These are phyloP conservation scores for Phyllostomus hastatus DNA, from an alignment of 2,113 vertebrate species.

Conservation along the genomic window DNA sequence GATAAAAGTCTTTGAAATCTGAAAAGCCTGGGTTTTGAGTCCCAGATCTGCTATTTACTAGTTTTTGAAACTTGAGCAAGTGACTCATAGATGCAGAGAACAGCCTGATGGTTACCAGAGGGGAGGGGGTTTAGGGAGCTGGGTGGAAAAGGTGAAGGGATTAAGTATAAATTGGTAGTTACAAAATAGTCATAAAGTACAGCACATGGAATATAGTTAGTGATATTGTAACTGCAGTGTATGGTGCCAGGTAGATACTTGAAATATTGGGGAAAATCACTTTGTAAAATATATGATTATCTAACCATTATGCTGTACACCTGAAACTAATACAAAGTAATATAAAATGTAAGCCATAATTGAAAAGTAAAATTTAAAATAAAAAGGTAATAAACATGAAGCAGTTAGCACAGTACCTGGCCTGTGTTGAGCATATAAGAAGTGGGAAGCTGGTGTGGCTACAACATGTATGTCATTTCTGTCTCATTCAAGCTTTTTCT, in stretches of 20 bases:
- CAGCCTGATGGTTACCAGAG: background rate
- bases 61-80: background rate
- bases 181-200: background rate
- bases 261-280: background rate
- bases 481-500: background rate
- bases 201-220: background rate
- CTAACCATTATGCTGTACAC: background rate
- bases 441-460: background rate
- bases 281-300: background rate
- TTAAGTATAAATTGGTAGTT: background rate
- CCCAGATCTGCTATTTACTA: background rate
- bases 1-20: background rate
- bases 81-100: background rate
- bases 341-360: background rate
- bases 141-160: background rate
- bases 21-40: background rate
- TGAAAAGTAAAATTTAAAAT: background rate
- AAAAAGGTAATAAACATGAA: background rate
- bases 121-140: background rate
- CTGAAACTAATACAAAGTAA: background rate
- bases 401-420: too few relatives aligned
- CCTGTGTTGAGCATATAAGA: fast-evolving
- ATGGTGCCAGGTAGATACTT: background rate
- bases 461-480: background rate
- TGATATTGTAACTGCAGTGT: background rate